Evolutionary conservation across 2,113 vertebrate genomes (phyloP), one percentile per base, ranked within the genome.

Genomic region (Cavia porcellus): DNA sequence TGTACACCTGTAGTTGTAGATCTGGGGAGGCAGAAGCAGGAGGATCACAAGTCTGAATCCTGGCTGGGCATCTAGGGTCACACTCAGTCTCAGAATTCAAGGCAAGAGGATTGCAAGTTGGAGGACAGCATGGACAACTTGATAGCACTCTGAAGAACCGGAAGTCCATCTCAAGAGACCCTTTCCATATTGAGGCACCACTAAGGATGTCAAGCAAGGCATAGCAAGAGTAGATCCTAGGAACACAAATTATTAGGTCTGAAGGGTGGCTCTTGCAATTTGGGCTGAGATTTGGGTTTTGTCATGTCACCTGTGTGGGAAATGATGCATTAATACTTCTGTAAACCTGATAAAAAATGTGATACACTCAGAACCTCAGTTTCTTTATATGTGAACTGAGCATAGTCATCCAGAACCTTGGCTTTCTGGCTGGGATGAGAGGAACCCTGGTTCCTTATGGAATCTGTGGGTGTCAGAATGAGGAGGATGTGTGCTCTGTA

Each of bases 201-300:
- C 35, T 25, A 59, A 20, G 30, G 38, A 2, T 7, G n/a, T 35
- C 17, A 52, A 52, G 50, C 45, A 52, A 52, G 9, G 9, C 12
- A 25, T 64, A 14, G 14, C 0, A 0, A 25, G 20, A 50, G 42
- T 35, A 15, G 47, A 28, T 52, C 6, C 17, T 14, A 17, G 4
- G 70, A 59, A 25, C 52, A 47, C 24, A 6, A 79, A 24, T 24
- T 50, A 75, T 11, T 1, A 2, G 7, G 9, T 62, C 45, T 45
- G 6, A 79, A 22, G 62, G 24, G 5, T 8, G 35, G 28, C 74
- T 81, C 75, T 5, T 50, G 70, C 57, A 22, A 55, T 83, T 85
- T 45, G 86, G 22, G 66, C 64, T 15, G 15, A 47, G 35, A 25
- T 61, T 94, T n/a, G 75, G 25, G 11, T 35, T 17, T 79, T 45